Evolutionary conservation across 2,888 invertebrate species (phyloP).

Genomic region (Leptarthrus brevirostris): DNA sequence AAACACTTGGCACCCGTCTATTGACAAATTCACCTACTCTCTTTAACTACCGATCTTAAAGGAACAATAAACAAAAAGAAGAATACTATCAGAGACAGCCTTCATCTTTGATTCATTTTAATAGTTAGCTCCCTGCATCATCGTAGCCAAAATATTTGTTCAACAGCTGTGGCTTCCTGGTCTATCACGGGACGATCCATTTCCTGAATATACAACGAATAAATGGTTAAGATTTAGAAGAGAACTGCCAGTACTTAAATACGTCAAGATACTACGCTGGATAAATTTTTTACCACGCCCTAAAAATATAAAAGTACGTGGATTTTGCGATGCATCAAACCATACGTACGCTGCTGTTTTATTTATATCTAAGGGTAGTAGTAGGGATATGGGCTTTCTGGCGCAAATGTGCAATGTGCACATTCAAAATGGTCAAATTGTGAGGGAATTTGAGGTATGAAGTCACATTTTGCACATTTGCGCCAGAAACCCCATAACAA

Average conservation of each 20-base stretch:
- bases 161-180: background rate
- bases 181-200: slow-evolving; percentile 3
- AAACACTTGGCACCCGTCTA: background rate
- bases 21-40: background rate
- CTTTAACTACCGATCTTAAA: background rate
- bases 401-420: too few species aligned
- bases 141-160: slow-evolving; percentile 11
- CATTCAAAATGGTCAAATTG: too few species aligned
- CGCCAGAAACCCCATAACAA: too few species aligned
- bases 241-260: too few species aligned
- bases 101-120: background rate
- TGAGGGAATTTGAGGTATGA: too few species aligned
- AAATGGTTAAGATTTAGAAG: background rate
- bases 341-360: slow-evolving; percentile 6
- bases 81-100: background rate
- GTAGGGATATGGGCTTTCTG: too few species aligned
- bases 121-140: background rate
- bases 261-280: slow-evolving; percentile 13
- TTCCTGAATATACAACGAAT: background rate
- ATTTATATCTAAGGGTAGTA: too few species aligned
- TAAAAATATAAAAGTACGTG: slow-evolving; percentile 1
- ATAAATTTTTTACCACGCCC: background rate
- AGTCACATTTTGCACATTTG: too few species aligned
- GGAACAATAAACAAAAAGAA: background rate
- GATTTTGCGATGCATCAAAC: slow-evolving; percentile 19